Evolutionary conservation across 2,888 invertebrate species (phyloP).

Genomic region (Dasysyrphus albostriatus): DNA sequence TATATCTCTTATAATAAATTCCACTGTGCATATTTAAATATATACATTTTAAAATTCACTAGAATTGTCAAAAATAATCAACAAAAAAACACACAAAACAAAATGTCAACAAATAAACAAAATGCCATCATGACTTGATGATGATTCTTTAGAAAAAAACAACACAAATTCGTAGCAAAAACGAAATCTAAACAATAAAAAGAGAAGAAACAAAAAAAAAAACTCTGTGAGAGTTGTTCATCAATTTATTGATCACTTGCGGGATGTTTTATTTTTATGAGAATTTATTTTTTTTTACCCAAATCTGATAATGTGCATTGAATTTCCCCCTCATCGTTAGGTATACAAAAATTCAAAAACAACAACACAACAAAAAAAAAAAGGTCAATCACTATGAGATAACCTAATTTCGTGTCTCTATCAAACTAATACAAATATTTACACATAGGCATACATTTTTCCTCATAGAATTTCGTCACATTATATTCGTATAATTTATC

Average conservation of each 20-base stretch:
- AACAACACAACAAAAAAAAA: constrained; percentile 43
- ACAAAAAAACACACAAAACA: not conserved
- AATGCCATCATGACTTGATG: not conserved
- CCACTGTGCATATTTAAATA: too few relatives aligned
- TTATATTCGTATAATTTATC: constrained; percentile 45
- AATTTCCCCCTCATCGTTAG: not conserved
- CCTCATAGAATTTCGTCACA: constrained; percentile 21
- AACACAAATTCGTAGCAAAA: not conserved
- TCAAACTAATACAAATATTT: constrained; percentile 8
- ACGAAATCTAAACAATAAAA: not conserved
- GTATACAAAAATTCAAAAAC: not conserved
- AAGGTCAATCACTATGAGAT: constrained; percentile 67
- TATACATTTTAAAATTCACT: too few relatives aligned
- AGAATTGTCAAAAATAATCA: not conserved
- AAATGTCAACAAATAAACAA: constrained; percentile 1
- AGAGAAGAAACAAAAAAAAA: not conserved
- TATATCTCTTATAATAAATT: too few relatives aligned
- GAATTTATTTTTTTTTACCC: constrained; percentile 4
- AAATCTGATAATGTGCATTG: constrained; percentile 21
- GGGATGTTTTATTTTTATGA: constrained; percentile 3
- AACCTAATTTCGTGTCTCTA: constrained; percentile 57
- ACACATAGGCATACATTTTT: constrained; percentile 4
- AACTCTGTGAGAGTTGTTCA: constrained; percentile 4
- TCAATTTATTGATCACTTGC: constrained; percentile 24
- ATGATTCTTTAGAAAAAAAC: not conserved